A percentile compares a stretch with the other conserved stretches of the same genome.
These are phyloP conservation scores for Leptoclinus maculatus DNA, from an alignment of 2,797 vertebrate genomes.

Conservation along the genomic window DNA sequence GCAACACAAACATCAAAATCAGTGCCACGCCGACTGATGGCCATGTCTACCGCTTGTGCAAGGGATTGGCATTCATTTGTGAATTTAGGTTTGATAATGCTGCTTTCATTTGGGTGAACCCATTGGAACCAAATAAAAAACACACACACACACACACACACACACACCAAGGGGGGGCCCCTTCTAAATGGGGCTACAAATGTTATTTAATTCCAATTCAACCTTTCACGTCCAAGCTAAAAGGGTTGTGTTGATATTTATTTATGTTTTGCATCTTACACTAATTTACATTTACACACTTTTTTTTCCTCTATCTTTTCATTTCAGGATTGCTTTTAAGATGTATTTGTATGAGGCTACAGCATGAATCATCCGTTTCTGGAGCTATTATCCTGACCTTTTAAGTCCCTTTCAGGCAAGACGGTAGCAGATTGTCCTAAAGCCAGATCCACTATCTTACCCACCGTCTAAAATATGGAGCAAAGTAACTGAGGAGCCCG, in stretches of 20 bases:
- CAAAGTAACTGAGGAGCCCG: not conserved
- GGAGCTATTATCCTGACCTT: conserved; percentile 46
- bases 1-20: not conserved
- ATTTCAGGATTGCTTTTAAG: conserved; percentile 42
- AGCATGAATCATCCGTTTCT: conserved; percentile 41
- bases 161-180: not conserved
- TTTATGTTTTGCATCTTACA: not conserved
- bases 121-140: not conserved
- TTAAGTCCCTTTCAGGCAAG: conserved; percentile 36
- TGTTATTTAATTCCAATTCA: not conserved
- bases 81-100: not conserved
- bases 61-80: conserved; percentile 5
- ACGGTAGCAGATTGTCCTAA: conserved; percentile 20
- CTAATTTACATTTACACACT: not conserved
- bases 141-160: not conserved
- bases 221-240: not conserved
- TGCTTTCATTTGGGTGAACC: not conserved
- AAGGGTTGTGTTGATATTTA: not conserved
- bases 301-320: conserved; percentile 16
- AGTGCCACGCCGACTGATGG: not conserved
- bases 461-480: conserved; percentile 18
- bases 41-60: not conserved
- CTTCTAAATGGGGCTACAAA: not conserved
- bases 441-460: conserved; percentile 15
- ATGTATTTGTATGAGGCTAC: conserved; percentile 29